A percentile compares a stretch with the other conserved stretches of the same genome.
phyloP scores from a whole-genome alignment of 2,113 vertebrate genomes.

The Scomber japonicus region DNA sequence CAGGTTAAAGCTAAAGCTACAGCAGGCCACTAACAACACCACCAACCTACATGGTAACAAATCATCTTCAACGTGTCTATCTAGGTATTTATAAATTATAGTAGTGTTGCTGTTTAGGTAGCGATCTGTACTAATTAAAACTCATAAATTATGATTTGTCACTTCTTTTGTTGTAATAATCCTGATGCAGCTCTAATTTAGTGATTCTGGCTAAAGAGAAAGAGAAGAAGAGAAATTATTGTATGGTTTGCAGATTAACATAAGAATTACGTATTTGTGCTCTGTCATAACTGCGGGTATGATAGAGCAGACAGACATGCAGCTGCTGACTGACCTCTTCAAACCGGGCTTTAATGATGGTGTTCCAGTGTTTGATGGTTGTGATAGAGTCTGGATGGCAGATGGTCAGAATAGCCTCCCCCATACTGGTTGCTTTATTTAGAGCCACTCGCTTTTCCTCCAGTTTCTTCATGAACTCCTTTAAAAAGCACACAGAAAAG shows the following conservation, averaged over 20 bases:
- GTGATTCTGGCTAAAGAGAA: not conserved
- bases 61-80: no score
- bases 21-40: not conserved
- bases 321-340: conserved; percentile 91
- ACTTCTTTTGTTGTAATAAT: not conserved
- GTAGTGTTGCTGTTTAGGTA: no score
- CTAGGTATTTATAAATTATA: no score
- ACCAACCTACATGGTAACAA: no score
- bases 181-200: not conserved
- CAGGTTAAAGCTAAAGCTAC: not conserved
- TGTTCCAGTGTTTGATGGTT: conserved; percentile 99
- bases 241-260: not conserved
- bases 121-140: no score
- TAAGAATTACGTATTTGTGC: not conserved
- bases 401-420: conserved; percentile 92
- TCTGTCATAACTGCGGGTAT: conserved; percentile 23
- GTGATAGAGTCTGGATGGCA: conserved; percentile 98
- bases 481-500: conserved; percentile 49
- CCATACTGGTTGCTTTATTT: conserved; percentile 92
- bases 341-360: conserved; percentile 97
- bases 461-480: conserved; percentile 97
- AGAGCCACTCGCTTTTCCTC: conserved; percentile 94
- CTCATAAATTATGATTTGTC: no score
- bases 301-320: conserved; percentile 22
- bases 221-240: not conserved